Percentiles rank a stretch among this genome's conserved stretches.
These are phyloP conservation scores for Hexactinellida sp. DNA, from an alignment of 37 sponge, comb jelly and placozoan species.

Conservation along the genomic window DNA sequence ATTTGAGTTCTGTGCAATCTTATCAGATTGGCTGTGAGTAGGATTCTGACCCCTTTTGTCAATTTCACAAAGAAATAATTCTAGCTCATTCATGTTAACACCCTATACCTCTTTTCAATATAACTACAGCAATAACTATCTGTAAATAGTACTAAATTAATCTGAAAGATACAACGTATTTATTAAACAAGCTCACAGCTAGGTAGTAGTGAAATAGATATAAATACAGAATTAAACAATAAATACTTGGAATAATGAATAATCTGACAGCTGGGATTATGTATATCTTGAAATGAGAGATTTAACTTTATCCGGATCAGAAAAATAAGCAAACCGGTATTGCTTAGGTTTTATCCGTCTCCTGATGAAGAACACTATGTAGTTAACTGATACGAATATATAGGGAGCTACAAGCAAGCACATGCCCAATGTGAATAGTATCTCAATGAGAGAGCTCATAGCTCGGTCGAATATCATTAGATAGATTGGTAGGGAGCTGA, in stretches of 20 bases:
- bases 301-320: not conserved
- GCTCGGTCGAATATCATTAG: not conserved
- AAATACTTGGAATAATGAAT: not conserved
- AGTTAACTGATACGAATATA: not conserved
- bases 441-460: not conserved
- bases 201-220: no score
- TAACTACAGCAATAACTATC: no score
- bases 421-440: not conserved
- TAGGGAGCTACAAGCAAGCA: not conserved
- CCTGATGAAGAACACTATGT: not conserved
- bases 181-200: no score
- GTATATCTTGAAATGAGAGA: not conserved
- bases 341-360: not conserved
- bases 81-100: not conserved
- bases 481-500: not conserved
- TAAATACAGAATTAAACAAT: no score
- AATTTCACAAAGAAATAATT: not conserved
- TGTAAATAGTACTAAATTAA: no score
- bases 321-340: not conserved
- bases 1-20: not conserved
- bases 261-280: not conserved
- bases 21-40: not conserved
- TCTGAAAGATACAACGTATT: no score
- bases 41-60: not conserved
- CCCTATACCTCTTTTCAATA: not conserved